phyloP scores from a whole-genome alignment of 2,888 invertebrate species.

The Erebia epiphron region DNA sequence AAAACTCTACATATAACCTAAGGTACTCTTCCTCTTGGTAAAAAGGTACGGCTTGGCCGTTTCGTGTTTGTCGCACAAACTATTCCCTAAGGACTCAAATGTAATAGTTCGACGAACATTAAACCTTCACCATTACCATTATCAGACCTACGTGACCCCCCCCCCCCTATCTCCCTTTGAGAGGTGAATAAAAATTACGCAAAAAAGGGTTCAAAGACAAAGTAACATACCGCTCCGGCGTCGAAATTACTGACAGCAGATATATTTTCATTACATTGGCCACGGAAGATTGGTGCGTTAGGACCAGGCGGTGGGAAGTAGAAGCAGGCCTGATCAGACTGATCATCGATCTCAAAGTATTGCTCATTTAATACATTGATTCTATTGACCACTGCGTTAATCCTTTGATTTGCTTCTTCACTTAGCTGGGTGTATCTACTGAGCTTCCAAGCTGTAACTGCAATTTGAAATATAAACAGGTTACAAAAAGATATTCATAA shows the following conservation, averaged over 20 bases:
- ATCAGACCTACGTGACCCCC: too few species aligned
- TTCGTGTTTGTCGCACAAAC: too few species aligned
- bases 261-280: slow-evolving; percentile 50
- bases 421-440: slow-evolving; percentile 42
- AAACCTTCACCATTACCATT: too few species aligned
- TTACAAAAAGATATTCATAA: too few species aligned
- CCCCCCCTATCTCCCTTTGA: too few species aligned
- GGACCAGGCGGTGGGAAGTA: slow-evolving; percentile 45
- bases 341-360: slow-evolving; percentile 43
- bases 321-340: slow-evolving; percentile 46
- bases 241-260: slow-evolving; percentile 49
- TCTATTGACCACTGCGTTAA: slow-evolving; percentile 40
- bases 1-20: too few species aligned
- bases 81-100: too few species aligned
- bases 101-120: too few species aligned
- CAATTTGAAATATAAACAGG: slow-evolving; percentile 12
- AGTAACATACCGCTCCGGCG: slow-evolving; percentile 30
- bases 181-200: too few species aligned
- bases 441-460: slow-evolving; percentile 50
- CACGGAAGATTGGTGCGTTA: slow-evolving; percentile 47
- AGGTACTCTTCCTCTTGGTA: too few species aligned
- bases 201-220: too few species aligned
- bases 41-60: too few species aligned
- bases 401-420: slow-evolving; percentile 37
- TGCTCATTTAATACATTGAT: slow-evolving; percentile 44